Base-by-base conservation (phyloP, 2,888 invertebrate genomes). In the Stenodera caucasica region DNA sequence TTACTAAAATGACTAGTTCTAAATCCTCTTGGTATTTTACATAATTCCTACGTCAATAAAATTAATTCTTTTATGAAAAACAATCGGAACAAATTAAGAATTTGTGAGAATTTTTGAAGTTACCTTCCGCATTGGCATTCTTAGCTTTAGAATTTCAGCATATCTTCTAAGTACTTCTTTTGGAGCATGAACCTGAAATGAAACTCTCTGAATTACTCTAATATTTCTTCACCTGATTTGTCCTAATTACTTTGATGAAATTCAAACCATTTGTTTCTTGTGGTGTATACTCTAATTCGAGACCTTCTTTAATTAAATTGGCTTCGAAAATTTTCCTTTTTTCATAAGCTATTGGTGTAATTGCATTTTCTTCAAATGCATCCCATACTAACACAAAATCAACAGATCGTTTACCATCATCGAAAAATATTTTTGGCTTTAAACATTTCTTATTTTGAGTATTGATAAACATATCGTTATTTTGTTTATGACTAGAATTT, bases 121-220 rank as follows among this genome's bases (percentile, higher is more conserved):
- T 77, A 92, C 88, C 84, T 90, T 90, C 85, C 90, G 94, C 93
- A 97, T 96, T 2, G 96, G 96, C 91, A 96, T 90, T 76, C 94
- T 85, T 23, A 96, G 83, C 79, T 96, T 96, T 70, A 96, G 84
- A 72, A 96, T 92, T 81, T 97, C 97, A 63, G 94, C 89, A 81
- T 96, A 96, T 71, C 94, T 86, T 68, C 90, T 85, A 54, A 96
- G 81, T 6, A 96, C 93, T 75, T 90, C 86, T 69, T 86, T 81
- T 0, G 96, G 94, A 0, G 94, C 92, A 80, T 96, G 94, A 61
- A 97, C 86, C 87, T 96, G 76, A 54, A 83, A 82, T 56, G 9
- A 26, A 29, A 50, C 26, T 15, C 0, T 21, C 1, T 11, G 12
- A 45, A 45, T 45, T 45, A 11, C 0, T 37, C 2, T 15, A 35